Evolutionary conservation across 1,140 invertebrate genomes (phyloP), one percentile per base, ranked within the genome.

Genomic region (Charaxes varanes): DNA sequence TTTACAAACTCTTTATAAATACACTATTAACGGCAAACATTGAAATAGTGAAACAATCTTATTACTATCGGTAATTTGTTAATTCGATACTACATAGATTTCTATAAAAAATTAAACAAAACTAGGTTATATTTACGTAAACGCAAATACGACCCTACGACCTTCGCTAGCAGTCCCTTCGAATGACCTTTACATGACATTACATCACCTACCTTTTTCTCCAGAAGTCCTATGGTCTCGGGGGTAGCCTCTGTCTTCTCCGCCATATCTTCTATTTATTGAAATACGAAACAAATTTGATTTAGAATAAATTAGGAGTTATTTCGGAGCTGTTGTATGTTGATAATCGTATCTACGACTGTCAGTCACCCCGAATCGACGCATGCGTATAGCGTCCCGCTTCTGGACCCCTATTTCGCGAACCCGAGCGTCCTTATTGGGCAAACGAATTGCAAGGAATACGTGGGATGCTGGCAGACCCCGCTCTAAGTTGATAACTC

Each of bases 121-220:
- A n/a, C n/a, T n/a, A n/a, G n/a, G n/a, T n/a, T n/a, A n/a, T n/a
- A n/a, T n/a, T n/a, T n/a, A n/a, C n/a, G n/a, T n/a, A n/a, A n/a
- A n/a, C n/a, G n/a, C n/a, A n/a, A n/a, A n/a, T n/a, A n/a, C n/a
- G 13, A 28, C 13, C 27, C 2, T 15, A 15, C 15, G 27, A 28
- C 27, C 27, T 28, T 28, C 13, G 16, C 12, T n/a, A 2, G 1
- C 6, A 27, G 6, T 14, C 31, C 11, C 32, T 8, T 33, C 6
- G 26, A 23, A 27, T 52, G 48, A 55, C 56, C 56, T 59, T 47
- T 48, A 37, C 6, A 12, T 46, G 40, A 41, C 42, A 46, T 55
- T 53, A 40, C 34, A 28, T 41, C 23, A 41, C n/a, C 33, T 42
- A 60, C 56, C 56, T 55, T 60, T 31, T 60, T 60, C 8, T 60